Evolutionary conservation across 2,888 invertebrate species (phyloP), one percentile per base, ranked within the genome.

Genomic region (Chrysolina oricalcia): DNA sequence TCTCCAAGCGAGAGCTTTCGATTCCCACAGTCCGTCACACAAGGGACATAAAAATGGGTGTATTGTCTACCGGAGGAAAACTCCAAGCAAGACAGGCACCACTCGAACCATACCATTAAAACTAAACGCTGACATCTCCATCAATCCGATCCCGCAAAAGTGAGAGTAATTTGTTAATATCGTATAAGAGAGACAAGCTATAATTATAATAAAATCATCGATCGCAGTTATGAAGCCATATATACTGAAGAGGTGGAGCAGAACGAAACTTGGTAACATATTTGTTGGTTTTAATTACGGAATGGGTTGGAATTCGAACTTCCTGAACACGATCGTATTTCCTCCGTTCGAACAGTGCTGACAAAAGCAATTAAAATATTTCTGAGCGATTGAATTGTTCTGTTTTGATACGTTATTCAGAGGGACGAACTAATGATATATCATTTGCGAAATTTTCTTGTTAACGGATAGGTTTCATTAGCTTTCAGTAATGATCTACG

Each of bases 181-280:
- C 11, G 53, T 35, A 19, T 11, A 13, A 53, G 53, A 53, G 27
- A 53, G 68, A 53, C 50, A 53, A 15, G 53, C 68, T 68, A 68
- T 68, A 68, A 68, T 68, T 68, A 68, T 41, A 53, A 53, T 41
- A 53, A 68, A 68, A 53, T 68, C 68, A 40, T 68, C 68, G 66
- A n/a, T 11, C 27, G 41, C 27, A 43, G 23, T 21, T 10, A 46
- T n/a, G 23, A 11, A 66, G 27, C n/a, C 66, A 48, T 43, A 43
- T 48, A 56, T 68, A 68, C 53, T 53, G 41, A 67, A 40, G 68
- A 68, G 53, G 68, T 68, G 68, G 68, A 53, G 68, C 68, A 68
- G 53, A 68, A 68, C 53, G 40, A 68, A 68, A 68, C 68, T 66
- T 66, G 63, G 43, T 46, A 66, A 66, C 66, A 53, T 68, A 53